Conservation (phyloP, 1,140 invertebrate genomes). For the Rhyzopertha dominica region DNA sequence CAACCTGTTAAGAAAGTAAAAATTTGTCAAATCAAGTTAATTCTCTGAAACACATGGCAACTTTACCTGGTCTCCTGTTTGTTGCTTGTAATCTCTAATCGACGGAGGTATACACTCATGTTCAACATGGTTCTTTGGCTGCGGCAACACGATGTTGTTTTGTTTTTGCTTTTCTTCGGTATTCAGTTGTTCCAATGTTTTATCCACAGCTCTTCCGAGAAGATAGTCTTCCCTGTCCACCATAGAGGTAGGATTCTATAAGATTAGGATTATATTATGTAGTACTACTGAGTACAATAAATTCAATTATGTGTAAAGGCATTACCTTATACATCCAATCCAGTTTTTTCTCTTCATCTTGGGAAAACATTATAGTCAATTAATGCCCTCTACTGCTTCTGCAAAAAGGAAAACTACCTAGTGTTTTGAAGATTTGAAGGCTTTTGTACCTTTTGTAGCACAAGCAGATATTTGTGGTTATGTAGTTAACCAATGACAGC, state of each 20-base stretch:
- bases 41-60: too few species aligned
- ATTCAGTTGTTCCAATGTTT: slow-evolving; percentile 67
- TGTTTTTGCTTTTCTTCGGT: slow-evolving; percentile 56
- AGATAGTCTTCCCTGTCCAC: slow-evolving; percentile 86
- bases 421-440: too few species aligned
- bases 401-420: background rate
- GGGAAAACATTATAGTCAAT: slow-evolving; percentile 47
- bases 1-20: too few species aligned
- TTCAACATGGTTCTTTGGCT: slow-evolving; percentile 66
- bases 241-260: slow-evolving; percentile 61
- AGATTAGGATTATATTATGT: slow-evolving; percentile 17
- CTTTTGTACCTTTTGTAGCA: too few species aligned
- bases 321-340: slow-evolving; percentile 92
- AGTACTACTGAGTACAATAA: slow-evolving; percentile 2
- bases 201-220: slow-evolving; percentile 81
- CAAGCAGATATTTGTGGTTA: too few species aligned
- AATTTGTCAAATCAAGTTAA: too few species aligned
- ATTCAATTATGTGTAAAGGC: slow-evolving; percentile 19
- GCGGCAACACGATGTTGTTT: slow-evolving; percentile 37
- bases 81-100: slow-evolving; percentile 57
- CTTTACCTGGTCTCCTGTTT: slow-evolving; percentile 54
- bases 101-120: slow-evolving; percentile 73
- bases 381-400: background rate
- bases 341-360: slow-evolving; percentile 59
- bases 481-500: too few species aligned